A percentile compares a stretch with the other conserved stretches of the same genome.
Conservation (phyloP, 2,797 vertebrate species). For the Enteromius viviparus region DNA sequence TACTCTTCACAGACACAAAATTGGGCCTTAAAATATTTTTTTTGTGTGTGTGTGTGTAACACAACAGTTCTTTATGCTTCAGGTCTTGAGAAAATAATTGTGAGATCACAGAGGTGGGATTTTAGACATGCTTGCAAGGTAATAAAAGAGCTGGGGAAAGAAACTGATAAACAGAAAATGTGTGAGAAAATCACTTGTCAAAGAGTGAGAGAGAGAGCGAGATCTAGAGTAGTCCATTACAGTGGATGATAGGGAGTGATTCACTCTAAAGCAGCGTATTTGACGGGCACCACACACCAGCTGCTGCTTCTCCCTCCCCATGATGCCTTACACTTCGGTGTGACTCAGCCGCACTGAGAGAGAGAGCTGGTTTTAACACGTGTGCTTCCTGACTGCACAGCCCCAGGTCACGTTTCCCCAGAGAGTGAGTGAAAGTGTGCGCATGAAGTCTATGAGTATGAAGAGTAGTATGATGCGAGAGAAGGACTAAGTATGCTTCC, state of each 20-base stretch:
- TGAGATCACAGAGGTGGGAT: conserved; percentile 13
- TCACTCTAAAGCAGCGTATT: conserved; percentile 43
- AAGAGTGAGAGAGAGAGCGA: not conserved
- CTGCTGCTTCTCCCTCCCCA: conserved; percentile 71
- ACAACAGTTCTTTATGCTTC: not conserved
- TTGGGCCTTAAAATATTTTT: no score
- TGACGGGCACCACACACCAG: conserved; percentile 74
- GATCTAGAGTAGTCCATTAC: conserved; percentile 47
- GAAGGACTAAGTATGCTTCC: not conserved
- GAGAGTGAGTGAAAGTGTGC: conserved; percentile 4
- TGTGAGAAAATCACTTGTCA: conserved; percentile 8
- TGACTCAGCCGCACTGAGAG: conserved; percentile 60
- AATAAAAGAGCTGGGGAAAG: conserved; percentile 5
- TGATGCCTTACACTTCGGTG: conserved; percentile 29
- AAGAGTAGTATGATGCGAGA: not conserved
- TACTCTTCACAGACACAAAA: not conserved
- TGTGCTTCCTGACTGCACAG: conserved; percentile 71
- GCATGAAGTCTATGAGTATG: not conserved
- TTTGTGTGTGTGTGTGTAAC: no score
- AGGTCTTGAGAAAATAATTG: not conserved
- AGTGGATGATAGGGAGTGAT: conserved; percentile 55
- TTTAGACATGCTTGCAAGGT: not conserved
- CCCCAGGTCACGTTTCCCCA: conserved; percentile 66
- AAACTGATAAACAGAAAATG: not conserved
- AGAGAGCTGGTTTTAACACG: conserved; percentile 70